Evolutionary conservation across 2,797 vertebrate species (phyloP).

Genomic region (Dallia pectoralis): DNA sequence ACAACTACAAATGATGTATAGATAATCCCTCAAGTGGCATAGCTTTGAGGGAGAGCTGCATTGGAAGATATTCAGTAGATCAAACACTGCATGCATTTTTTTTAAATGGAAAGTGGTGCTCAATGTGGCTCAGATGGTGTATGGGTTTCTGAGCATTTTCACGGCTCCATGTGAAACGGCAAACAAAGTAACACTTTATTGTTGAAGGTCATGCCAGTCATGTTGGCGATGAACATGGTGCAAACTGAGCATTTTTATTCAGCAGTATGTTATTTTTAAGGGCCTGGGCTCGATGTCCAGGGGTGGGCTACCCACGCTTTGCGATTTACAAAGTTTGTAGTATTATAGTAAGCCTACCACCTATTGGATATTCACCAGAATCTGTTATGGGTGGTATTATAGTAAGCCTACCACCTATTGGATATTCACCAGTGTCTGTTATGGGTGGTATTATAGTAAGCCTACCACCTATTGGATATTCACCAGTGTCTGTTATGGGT

Average conservation of each 20-base stretch:
- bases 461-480: too few relatives aligned
- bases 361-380: too few relatives aligned
- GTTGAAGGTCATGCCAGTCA: neutral
- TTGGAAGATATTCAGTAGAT: neutral
- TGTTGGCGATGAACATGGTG: neutral
- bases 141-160: constrained; percentile 4
- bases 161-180: constrained; percentile 2
- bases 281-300: neutral
- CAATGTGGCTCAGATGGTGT: constrained; percentile 33
- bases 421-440: too few relatives aligned
- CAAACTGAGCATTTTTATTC: neutral
- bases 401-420: too few relatives aligned
- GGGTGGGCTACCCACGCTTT: neutral
- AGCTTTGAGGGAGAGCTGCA: neutral
- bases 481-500: too few relatives aligned
- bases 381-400: too few relatives aligned
- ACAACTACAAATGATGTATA: too few relatives aligned
- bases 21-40: too few relatives aligned
- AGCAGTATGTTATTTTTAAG: neutral
- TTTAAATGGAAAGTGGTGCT: constrained; percentile 8
- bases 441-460: too few relatives aligned
- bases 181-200: neutral
- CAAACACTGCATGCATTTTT: too few relatives aligned
- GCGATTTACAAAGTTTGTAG: neutral
- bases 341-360: too few relatives aligned